Percentiles rank a stretch among this genome's conserved stretches.
These are phyloP conservation scores for Oreotrochilus melanogaster DNA, from an alignment of 2,113 vertebrate genomes.

Conservation along the genomic window DNA sequence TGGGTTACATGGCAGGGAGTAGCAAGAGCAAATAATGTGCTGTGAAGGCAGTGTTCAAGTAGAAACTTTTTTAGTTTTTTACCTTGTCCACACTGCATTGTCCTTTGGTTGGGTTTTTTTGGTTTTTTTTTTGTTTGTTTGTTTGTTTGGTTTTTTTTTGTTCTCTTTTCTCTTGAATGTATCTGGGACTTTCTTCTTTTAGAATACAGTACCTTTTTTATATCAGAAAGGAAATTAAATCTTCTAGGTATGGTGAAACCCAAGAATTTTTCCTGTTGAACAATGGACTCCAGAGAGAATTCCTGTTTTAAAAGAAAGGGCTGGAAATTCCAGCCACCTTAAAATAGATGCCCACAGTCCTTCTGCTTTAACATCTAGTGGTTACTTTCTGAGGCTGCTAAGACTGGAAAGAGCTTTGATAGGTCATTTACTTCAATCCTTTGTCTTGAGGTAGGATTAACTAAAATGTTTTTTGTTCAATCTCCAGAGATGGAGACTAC, in stretches of 20 bases:
- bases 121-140: too few relatives aligned
- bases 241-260: slow-evolving; percentile 9
- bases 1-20: neutral
- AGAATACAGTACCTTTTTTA: neutral
- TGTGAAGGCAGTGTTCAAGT: neutral
- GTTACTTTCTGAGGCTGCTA: neutral
- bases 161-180: neutral
- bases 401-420: neutral
- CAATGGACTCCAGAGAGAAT: neutral
- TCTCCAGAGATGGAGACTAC: neutral
- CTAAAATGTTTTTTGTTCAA: neutral
- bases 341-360: neutral
- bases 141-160: too few relatives aligned
- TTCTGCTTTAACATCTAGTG: neutral
- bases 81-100: neutral
- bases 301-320: slow-evolving; percentile 19
- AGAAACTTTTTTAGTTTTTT: neutral
- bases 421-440: neutral
- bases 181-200: slow-evolving; percentile 8
- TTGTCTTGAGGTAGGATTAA: neutral
- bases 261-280: slow-evolving; percentile 19
- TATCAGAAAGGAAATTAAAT: slow-evolving; percentile 38
- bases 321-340: slow-evolving; percentile 29
- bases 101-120: neutral
- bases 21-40: neutral